These are phyloP conservation scores for Rhynchomys soricoides DNA, from an alignment of 2,113 vertebrate species.

Conservation along the genomic window DNA sequence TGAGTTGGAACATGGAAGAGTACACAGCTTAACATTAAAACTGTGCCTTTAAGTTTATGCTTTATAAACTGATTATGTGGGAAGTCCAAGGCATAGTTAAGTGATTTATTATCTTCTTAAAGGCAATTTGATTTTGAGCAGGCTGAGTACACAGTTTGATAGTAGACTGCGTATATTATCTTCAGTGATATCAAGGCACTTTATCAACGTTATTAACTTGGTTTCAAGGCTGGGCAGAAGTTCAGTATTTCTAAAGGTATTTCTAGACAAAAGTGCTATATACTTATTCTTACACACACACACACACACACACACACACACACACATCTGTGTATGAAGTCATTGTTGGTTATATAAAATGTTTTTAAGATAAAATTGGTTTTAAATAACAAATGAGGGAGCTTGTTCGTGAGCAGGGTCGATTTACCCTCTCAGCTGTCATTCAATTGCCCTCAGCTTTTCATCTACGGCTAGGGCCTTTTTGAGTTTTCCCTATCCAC, in stretches of 20 bases:
- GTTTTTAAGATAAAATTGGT: neutral
- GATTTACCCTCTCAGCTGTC: neutral
- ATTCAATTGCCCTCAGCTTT: neutral
- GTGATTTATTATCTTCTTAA: neutral
- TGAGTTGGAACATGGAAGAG: neutral
- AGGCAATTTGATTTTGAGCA: neutral
- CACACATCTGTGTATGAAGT: neutral
- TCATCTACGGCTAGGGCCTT: neutral
- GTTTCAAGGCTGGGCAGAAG: neutral
- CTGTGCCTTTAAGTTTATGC: neutral
- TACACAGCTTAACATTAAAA: neutral
- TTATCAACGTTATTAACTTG: neutral
- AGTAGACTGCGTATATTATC: too few species aligned
- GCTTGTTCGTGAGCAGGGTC: rapidly evolving
- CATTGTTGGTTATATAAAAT: neutral
- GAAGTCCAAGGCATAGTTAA: neutral
- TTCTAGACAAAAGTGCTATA: neutral
- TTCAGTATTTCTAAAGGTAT: neutral
- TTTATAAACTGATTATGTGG: neutral
- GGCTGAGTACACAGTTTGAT: neutral
- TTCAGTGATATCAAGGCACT: neutral
- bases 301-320: neutral
- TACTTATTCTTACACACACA: neutral
- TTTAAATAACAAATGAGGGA: neutral
- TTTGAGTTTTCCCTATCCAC: neutral